Percentiles rank a stretch among this genome's conserved stretches.
phyloP scores from a whole-genome alignment of 2,113 vertebrate species.

The Gallinago jamesoni region DNA sequence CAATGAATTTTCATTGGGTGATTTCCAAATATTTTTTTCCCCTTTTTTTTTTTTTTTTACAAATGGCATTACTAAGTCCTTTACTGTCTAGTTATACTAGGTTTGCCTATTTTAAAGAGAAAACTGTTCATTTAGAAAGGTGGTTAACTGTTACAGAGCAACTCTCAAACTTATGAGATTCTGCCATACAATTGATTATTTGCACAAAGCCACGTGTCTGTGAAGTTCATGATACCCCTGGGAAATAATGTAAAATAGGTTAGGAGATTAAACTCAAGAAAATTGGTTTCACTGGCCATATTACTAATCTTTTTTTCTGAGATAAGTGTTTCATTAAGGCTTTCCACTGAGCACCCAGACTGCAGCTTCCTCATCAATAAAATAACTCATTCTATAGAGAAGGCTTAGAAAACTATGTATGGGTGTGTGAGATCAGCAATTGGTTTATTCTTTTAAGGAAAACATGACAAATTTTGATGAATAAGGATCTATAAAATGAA shows the following conservation, averaged over 20 bases:
- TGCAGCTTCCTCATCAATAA: constrained; percentile 74
- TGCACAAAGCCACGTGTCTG: constrained; percentile 77
- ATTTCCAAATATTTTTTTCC: background rate
- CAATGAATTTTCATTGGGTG: background rate
- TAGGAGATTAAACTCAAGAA: constrained; percentile 84
- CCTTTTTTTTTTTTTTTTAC: background rate
- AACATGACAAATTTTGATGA: background rate
- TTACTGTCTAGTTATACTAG: background rate
- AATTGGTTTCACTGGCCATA: constrained; percentile 78
- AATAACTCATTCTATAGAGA: constrained; percentile 47
- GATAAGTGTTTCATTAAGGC: constrained; percentile 77
- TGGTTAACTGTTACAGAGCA: constrained; percentile 70
- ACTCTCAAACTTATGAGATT: constrained; percentile 75
- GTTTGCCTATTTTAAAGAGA: background rate
- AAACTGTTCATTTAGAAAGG: constrained; percentile 71
- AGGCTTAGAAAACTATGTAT: constrained; percentile 55
- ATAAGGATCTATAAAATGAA: background rate
- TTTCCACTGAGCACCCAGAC: constrained; percentile 67
- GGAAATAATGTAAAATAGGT: constrained; percentile 90
- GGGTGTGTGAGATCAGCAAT: background rate
- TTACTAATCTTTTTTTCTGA: constrained; percentile 82
- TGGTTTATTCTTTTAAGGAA: background rate
- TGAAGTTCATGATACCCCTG: constrained; percentile 75
- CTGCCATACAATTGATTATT: constrained; percentile 83
- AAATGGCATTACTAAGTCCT: background rate